Base-by-base conservation (phyloP, 2,888 invertebrate genomes). In the Dolichomitus sp. region DNA sequence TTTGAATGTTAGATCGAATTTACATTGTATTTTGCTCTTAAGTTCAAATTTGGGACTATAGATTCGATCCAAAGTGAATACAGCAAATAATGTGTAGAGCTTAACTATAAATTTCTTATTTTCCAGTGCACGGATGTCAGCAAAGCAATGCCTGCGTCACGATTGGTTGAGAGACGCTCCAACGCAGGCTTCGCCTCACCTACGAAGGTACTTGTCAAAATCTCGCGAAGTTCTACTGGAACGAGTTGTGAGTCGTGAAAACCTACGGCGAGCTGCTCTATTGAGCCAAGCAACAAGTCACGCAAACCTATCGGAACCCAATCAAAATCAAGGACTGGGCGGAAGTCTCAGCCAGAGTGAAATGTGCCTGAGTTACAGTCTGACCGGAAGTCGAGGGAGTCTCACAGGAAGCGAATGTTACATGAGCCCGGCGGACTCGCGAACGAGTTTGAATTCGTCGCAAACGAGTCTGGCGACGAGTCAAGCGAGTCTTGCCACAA, bases 131-230 rank as follows among this genome's bases (percentile, higher is more conserved):
- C 94, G 96, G 79, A 94, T 95, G 93, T 94, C 95, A 75, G 95
- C 95, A 30, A 94, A 94, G 80, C 95, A 95, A 89, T 95, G 95
- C 86, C 94, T 96, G 87, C 92, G 94, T 52, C 96, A 96, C 91
- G 95, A 95, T 6, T 96, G 96, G 96, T 87, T 96, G 48, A 92
- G 89, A 69, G 93, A 90, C n/a, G 93, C 93, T 0, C 93, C 93
- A 3, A 93, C 91, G 1, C 93, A 92, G 57, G 93, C 93, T 4
- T 92, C 93, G 57, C 92, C 93, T 6, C 93, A 93, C 82, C 90
- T 94, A 11, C 91, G 94, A 45, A 92, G 92, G 76, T 94, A 94
- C 84, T 87, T 95, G 75, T 95, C 95, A 42, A 95, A 95, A 84
- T 95, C 95, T 0, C 92, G 95, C 3, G 95, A 95, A 83, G 94